These are phyloP conservation scores for Helostoma temminkii DNA, from an alignment of 2,797 vertebrate species.

Conservation along the genomic window DNA sequence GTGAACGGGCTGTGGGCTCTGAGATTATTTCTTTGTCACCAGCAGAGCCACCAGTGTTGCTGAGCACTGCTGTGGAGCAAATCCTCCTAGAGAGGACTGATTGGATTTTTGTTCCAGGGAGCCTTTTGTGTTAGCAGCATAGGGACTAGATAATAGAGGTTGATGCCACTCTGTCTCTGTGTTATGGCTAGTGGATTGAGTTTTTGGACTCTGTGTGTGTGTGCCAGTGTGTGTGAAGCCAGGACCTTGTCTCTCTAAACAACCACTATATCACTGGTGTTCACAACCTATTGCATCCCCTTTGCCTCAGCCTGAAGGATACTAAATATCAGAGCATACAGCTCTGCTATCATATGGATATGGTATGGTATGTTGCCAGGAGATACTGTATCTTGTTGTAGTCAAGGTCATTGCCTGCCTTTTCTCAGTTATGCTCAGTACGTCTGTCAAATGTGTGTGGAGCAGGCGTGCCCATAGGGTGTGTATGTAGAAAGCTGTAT, in stretches of 20 bases:
- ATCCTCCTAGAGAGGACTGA: constrained; percentile 85
- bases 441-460: constrained; percentile 27
- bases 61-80: constrained; percentile 81
- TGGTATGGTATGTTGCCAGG: constrained; percentile 23
- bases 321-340: constrained; percentile 6
- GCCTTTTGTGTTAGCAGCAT: constrained; percentile 85
- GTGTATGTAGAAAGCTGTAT: constrained; percentile 39
- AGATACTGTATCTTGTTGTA: constrained; percentile 24
- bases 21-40: constrained; percentile 85
- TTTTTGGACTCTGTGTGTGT: constrained; percentile 61
- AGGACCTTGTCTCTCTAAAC: constrained; percentile 36
- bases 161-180: constrained; percentile 80
- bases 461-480: constrained; percentile 11
- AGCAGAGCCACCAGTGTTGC: constrained; percentile 82
- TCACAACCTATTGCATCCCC: constrained; percentile 29
- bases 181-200: constrained; percentile 79
- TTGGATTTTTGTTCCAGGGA: constrained; percentile 85
- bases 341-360: constrained; percentile 1
- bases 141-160: constrained; percentile 85
- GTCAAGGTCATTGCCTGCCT: constrained; percentile 57
- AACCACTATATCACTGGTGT: constrained; percentile 38
- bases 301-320: constrained; percentile 18
- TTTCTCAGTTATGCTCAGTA: constrained; percentile 15
- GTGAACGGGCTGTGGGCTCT: constrained; percentile 81
- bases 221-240: constrained; percentile 28